A percentile compares a stretch with the other conserved stretches of the same genome.
These are phyloP conservation scores for Acronicta alni DNA, from an alignment of 2,888 invertebrate species.

Conservation along the genomic window DNA sequence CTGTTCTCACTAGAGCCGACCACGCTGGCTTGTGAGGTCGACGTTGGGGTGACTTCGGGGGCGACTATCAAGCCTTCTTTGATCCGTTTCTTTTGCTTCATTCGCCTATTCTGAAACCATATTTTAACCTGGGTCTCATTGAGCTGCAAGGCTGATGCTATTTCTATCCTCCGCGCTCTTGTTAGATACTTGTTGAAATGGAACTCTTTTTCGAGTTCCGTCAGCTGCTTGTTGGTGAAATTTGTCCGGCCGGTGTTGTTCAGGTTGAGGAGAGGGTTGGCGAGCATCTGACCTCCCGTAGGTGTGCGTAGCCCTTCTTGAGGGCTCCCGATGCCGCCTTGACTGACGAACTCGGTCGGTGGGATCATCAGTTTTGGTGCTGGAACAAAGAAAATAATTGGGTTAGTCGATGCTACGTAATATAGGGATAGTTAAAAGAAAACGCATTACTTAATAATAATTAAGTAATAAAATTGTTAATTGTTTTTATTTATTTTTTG, in stretches of 20 bases:
- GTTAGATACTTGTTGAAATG: slow-evolving; percentile 99
- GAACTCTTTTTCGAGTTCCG: slow-evolving; percentile 99
- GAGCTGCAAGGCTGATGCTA: slow-evolving; percentile 97
- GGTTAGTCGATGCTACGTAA: slow-evolving; percentile 3
- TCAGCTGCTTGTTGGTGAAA: slow-evolving; percentile 99
- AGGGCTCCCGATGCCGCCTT: slow-evolving; percentile 85
- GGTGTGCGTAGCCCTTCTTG: slow-evolving; percentile 85
- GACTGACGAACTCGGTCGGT: slow-evolving; percentile 84
- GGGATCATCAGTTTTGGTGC: slow-evolving; percentile 91
- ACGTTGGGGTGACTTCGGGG: slow-evolving; percentile 85
- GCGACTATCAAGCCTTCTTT: slow-evolving; percentile 95
- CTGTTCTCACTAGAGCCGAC: slow-evolving; percentile 92
- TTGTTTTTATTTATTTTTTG: background rate
- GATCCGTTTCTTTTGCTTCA: slow-evolving; percentile 99
- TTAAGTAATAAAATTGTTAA: too few species aligned
- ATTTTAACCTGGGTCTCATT: slow-evolving; percentile 99
- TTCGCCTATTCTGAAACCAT: slow-evolving; percentile 99
- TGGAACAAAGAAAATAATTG: slow-evolving; percentile 75
- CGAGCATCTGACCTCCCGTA: slow-evolving; percentile 83
- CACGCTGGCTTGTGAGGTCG: slow-evolving; percentile 75
- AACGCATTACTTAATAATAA: too few species aligned
- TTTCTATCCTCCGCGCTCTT: slow-evolving; percentile 98
- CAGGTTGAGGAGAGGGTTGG: slow-evolving; percentile 84
- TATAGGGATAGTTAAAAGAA: too few species aligned
- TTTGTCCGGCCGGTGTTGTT: slow-evolving; percentile 98